Base-by-base conservation (phyloP, 2,888 invertebrate genomes). In the Podotricha telesiphe region DNA sequence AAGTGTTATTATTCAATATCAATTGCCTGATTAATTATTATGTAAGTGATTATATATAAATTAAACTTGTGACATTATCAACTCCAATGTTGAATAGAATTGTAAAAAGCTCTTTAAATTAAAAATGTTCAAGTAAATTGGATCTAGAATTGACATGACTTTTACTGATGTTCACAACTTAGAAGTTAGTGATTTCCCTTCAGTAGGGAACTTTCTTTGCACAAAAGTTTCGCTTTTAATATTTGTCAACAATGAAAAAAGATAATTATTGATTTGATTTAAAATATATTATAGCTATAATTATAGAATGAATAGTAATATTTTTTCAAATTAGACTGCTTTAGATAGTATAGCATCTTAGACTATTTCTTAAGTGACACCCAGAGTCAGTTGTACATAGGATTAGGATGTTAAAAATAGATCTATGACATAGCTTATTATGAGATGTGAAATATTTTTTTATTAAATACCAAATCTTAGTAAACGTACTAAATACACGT, bases 401-500 rank as follows among this genome's bases (percentile, higher is more conserved):
- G 58, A 51, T 75, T 75, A 77, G n/a, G n/a, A n/a, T n/a, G 73
- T 70, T 72, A 70, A 70, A 76, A 47, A 53, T 61, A 65, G 56
- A 47, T 71, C 67, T 40, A 47, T 53, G 53, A 53, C n/a, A 28
- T 69, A 69, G 66, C 53, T 72, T 64, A 73, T 74, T 67, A 73
- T 69, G 65, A 78, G 79, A 78, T 79, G 74, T 78, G 68, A 78
- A 80, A 77, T 86, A 85, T 87, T 87, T 87, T 85, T 87, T 78
- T 85, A 85, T 82, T 82, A 80, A 77, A 86, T 84, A 86, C 83
- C 86, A 86, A 87, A 86, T 80, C 75, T 80, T 72, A 72, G 79
- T 80, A 65, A 71, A 61, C 72, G 63, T 65, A 65, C 28, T 53
- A 53, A 53, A 53, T 55, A 28, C 53, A 69, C 45, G 42, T 71